Evolutionary conservation across 2,113 vertebrate genomes (phyloP).

Genomic region (Suncus etruscus): DNA sequence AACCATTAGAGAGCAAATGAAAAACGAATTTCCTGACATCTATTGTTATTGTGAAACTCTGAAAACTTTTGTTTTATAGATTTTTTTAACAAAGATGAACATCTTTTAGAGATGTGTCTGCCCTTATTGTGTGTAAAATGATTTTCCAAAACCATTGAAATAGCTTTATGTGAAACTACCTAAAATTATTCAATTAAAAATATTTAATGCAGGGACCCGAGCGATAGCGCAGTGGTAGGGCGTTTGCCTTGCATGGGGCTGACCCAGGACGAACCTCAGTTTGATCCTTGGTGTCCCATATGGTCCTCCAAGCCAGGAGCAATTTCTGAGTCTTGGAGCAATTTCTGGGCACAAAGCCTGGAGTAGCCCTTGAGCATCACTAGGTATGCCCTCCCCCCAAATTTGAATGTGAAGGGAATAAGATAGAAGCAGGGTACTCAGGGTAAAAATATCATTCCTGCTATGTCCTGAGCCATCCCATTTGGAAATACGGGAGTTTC

Average conservation of each 20-base stretch:
- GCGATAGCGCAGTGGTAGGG: no score
- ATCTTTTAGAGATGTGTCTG: background rate
- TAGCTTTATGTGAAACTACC: background rate
- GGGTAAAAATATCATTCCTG: no score
- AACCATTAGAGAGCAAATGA: background rate
- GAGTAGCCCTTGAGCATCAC: no score
- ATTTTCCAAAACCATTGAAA: background rate
- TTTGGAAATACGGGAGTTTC: fast-evolving
- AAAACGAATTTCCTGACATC: background rate
- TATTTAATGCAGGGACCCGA: no score
- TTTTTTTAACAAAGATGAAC: background rate
- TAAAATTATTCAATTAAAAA: background rate
- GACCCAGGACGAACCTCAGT: no score
- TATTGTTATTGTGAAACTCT: background rate
- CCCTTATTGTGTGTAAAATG: background rate
- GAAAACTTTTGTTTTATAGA: background rate
- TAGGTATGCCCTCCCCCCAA: no score
- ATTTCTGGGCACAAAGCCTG: no score
- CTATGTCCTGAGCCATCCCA: background rate
- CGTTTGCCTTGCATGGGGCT: no score
- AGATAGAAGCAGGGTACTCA: background rate
- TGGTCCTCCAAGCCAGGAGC: no score
- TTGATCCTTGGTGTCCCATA: no score
- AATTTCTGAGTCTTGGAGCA: no score
- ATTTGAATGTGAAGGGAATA: background rate